Conservation (phyloP, 2,888 invertebrate species). For the Diloba caeruleocephala region DNA sequence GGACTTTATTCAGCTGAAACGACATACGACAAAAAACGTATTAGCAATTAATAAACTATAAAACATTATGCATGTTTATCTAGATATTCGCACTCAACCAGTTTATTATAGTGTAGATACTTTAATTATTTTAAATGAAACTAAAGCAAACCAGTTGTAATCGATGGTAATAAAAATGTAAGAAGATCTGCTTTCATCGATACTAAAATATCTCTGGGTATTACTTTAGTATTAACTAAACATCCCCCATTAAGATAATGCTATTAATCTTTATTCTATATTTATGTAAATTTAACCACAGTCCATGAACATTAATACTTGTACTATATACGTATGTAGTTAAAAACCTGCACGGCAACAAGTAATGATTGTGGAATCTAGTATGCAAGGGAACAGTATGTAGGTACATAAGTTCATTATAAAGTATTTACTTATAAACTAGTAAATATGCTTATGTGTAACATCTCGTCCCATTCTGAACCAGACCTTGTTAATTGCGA, state of each 20-base stretch:
- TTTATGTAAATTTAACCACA: constrained; percentile 56
- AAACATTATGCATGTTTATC: constrained; percentile 15
- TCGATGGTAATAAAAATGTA: constrained; percentile 15
- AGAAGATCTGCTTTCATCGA: constrained; percentile 4
- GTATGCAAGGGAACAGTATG: constrained; percentile 23
- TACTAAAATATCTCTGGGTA: constrained; percentile 2
- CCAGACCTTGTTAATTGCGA: constrained; percentile 75
- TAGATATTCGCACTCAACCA: constrained; percentile 17
- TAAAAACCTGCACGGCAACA: constrained; percentile 42
- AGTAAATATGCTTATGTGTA: constrained; percentile 35
- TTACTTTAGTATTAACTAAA: constrained; percentile 18
- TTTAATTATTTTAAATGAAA: constrained; percentile 29
- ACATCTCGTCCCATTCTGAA: constrained; percentile 65
- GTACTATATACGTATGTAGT: constrained; percentile 42
- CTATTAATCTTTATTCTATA: constrained; percentile 41
- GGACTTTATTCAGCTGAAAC: no score
- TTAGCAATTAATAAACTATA: constrained; percentile 23
- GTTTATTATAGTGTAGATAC: constrained; percentile 16
- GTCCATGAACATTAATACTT: constrained; percentile 36
- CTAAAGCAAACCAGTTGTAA: constrained; percentile 5
- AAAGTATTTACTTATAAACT: constrained; percentile 44
- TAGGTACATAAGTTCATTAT: constrained; percentile 38
- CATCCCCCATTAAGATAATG: constrained; percentile 29
- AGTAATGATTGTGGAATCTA: constrained; percentile 38
- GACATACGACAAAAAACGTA: no score